Base-by-base conservation (phyloP, 2,888 invertebrate genomes). In the Microdon myrmicae region DNA sequence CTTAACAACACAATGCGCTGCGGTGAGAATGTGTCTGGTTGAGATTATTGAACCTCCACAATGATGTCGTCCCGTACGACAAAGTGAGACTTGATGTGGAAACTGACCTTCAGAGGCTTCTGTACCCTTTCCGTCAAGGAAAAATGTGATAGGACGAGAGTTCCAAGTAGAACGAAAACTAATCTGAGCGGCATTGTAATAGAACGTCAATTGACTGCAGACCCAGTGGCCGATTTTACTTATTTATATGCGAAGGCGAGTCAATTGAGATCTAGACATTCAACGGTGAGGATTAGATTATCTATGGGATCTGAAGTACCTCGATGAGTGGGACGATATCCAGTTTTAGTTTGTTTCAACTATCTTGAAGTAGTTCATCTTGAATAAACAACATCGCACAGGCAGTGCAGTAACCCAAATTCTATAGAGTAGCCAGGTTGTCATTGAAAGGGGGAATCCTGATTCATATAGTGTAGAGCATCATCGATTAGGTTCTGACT, bases 51-150 rank as follows among this genome's bases (percentile, higher is more conserved):
- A 73, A 9, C 73, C 77, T 8, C 78, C 78, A 28, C 79, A 79
- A 1, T 43, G 54, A 29, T 75, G 75, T 0, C 20, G 31, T 2
- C 69, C 69, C 10, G 67, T 48, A 0, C 47, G 44, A 6, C 74
- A 70, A 10, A 80, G 59, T 2, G 81, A 81, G 3, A 78, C 70
- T 68, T 80, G 79, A 69, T 78, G 73, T 0, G 76, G 77, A 67
- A 79, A 81, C 54, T 79, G 77, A 0, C 73, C 75, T 4, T 61
- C 68, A 0, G 9, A 22, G 1, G 81, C 81, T 12, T 72, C 59
- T 2, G 68, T 44, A 1, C 81, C 81, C 29, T 34, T 1, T 29
- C 45, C 5, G 41, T 47, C 6, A 37, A 28, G 2, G 32, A 39
- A 20, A 5, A 37, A 4, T 10, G 37, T 10, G 37, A 5, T 6